Evolutionary conservation across 2,888 invertebrate species (phyloP).

Genomic region (Orthosia cruda): DNA sequence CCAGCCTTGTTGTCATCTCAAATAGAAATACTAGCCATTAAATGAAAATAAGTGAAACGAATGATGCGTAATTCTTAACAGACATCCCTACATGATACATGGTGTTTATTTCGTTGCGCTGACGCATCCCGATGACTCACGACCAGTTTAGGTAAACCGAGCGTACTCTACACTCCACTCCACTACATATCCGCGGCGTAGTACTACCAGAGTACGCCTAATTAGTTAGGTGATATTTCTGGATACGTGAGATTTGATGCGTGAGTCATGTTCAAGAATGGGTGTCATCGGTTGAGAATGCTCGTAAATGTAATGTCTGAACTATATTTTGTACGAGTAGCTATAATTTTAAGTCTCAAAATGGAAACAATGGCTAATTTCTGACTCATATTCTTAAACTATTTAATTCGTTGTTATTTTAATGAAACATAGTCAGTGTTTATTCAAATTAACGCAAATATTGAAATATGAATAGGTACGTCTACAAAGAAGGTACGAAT

Average conservation of each 20-base stretch:
- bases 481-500: too few relatives aligned
- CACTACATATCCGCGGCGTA: conserved; percentile 31
- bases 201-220: conserved; percentile 40
- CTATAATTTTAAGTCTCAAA: background rate
- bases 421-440: background rate
- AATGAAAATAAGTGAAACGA: background rate
- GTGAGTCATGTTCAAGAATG: conserved; percentile 43
- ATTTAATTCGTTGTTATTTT: background rate
- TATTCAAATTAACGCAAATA: background rate
- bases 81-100: conserved; percentile 64
- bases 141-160: conserved; percentile 76
- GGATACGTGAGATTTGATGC: conserved; percentile 37
- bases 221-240: conserved; percentile 48
- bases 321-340: background rate
- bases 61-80: background rate
- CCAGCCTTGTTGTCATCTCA: too few relatives aligned
- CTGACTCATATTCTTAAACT: background rate
- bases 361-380: background rate
- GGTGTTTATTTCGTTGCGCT: conserved; percentile 81
- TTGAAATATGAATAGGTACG: background rate
- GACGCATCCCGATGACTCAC: conserved; percentile 86
- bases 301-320: conserved; percentile 19
- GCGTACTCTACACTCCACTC: conserved; percentile 46
- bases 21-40: too few relatives aligned
- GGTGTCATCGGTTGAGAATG: conserved; percentile 26